Evolutionary conservation across 53 echinoderm and acorn worm genomes (phyloP), one percentile per base, ranked within the genome.

Genomic region (Arbacia lixula): DNA sequence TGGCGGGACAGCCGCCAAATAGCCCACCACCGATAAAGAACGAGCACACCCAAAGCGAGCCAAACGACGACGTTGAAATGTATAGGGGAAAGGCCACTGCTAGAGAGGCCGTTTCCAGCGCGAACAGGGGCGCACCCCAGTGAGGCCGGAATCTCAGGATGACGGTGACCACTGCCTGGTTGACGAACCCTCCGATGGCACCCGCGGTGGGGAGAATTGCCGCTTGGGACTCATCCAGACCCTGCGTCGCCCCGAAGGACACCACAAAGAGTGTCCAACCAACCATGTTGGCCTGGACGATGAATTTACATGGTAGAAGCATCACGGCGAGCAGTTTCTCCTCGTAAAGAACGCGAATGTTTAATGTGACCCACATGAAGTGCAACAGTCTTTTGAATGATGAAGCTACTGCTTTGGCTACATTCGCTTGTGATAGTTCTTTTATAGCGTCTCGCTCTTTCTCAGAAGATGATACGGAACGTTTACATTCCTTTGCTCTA

Each of bases 221-320:
- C 20, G 58, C 77, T 1, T 55, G 26, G 24, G 57, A 38, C 36
- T 77, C 77, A 36, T 77, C 77, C 31, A 58, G 58, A 12, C 77
- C 77, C 36, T 57, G 56, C 3, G 57, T 16, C 17, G 40, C 22
- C 40, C 37, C 77, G 40, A 55, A 77, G 2, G 77, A 77, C 25
- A 77, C 77, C 12, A 77, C 60, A 58, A 76, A 76, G 21, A 76
- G 37, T 39, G 58, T 58, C 77, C 77, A 77, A 26, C 77, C 35
- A 5, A 77, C 27, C 37, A 77, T 12, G 26, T 14, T 16, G 22
- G 17, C 58, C 31, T 77, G 25, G n/a, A 77, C 0, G 16, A 77
- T 77, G 77, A 53, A 56, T 24, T 77, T 77, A 58, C 77, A 58
- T 8, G 77, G 77, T 16, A 77, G 21, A 28, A 77, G 40, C 19